These are phyloP conservation scores for Pogonomyrmex barbatus DNA, from an alignment of 1,140 invertebrate species.

Conservation along the genomic window DNA sequence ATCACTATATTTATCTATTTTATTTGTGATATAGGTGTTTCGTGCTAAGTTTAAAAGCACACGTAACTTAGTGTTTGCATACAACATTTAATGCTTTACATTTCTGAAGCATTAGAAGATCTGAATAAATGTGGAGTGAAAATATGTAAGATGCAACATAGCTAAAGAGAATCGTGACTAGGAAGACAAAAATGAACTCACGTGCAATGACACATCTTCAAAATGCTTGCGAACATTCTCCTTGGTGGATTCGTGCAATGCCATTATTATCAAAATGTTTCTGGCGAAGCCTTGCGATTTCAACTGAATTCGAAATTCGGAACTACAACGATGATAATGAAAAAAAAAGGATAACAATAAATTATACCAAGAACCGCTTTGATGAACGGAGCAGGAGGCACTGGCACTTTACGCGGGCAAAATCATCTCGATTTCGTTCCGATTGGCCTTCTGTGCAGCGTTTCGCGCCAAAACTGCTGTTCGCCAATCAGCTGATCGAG, in stretches of 20 bases:
- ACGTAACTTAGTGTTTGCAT: too few species aligned
- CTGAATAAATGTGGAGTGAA: too few species aligned
- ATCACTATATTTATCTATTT: too few species aligned
- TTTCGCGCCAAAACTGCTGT: conserved; percentile 46
- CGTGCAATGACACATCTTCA: conserved; percentile 77
- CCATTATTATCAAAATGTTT: conserved; percentile 70
- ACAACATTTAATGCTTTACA: too few species aligned
- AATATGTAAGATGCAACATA: too few species aligned
- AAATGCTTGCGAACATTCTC: conserved; percentile 80
- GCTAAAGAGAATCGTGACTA: too few species aligned
- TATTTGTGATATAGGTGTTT: too few species aligned
- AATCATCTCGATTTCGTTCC: background rate
- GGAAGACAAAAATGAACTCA: conserved; percentile 44
- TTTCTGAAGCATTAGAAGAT: too few species aligned
- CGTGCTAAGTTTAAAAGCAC: too few species aligned
- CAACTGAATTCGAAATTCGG: background rate
- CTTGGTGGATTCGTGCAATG: conserved; percentile 81
- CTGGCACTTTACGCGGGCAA: background rate
- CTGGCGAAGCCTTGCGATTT: background rate
- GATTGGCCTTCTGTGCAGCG: background rate
- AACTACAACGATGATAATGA: background rate
- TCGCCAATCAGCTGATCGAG: conserved; percentile 50
- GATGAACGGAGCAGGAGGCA: background rate
- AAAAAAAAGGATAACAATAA: too few species aligned
- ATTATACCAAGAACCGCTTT: background rate